Base-by-base conservation (phyloP, 2,888 invertebrate species). In the Malthinus seriepunctatus region DNA sequence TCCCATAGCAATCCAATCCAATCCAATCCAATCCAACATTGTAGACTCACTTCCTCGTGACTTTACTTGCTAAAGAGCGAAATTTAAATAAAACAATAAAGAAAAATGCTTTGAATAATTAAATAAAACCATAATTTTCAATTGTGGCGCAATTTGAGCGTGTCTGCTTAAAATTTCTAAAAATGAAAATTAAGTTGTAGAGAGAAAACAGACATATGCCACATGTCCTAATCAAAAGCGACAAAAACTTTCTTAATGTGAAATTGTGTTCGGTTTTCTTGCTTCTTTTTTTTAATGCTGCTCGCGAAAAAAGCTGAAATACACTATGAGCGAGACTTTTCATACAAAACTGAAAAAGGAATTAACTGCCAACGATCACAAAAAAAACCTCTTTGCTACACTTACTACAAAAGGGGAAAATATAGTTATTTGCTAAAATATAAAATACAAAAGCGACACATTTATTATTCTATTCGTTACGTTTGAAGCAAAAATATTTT, bases 201-300 rank as follows among this genome's bases (percentile, higher is more conserved):
- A 57, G 47, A 23, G 51, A 47, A 57, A 57, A 52, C 48, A 48
- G 47, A 52, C 51, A 52, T 47, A 57, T 52, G 57, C 52, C 52
- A 52, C 57, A 57, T 48, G 57, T 57, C 47, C 57, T 57, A 48
- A 57, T 57, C 48, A 57, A 51, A 39, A 48, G 42, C 48, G 35
- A 48, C 57, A 51, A 51, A 57, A 57, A 57, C 47, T 51, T 51
- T 47, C 51, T 52, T 48, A 56, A 56, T 56, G 46, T 56, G 50
- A 46, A 56, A 50, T 51, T 46, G 45, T 51, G 51, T 56, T 45
- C 56, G 51, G 48, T 55, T 55, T 48, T 39, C 44, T 42, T 23
- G 31, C 31, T 35, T 37, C 38, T 56, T 46, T 56, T 46, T 56
- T 50, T 50, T 56, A 31, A 32, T 46, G 10, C 45, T 15, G 45